A percentile compares a stretch with the other conserved stretches of the same genome.
Evolutionary conservation across 2,113 vertebrate species (phyloP).

Genomic region (Numida meleagris): DNA sequence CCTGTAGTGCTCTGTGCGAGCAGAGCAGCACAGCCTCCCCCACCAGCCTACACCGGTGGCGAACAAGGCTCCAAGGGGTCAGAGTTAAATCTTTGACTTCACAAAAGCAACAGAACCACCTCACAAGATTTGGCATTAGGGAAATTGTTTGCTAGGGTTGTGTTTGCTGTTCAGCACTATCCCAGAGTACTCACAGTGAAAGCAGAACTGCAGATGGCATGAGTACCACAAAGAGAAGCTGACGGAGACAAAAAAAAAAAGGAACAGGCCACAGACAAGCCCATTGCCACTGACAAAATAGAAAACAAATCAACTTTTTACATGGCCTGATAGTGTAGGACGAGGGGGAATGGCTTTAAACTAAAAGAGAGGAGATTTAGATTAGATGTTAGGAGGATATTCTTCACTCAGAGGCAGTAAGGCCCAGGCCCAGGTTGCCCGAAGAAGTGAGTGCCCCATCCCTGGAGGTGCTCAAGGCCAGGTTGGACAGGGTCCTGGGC

Average conservation of each 20-base stretch:
- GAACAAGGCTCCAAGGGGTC: neutral
- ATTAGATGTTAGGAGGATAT: too few relatives aligned
- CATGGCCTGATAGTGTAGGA: too few relatives aligned
- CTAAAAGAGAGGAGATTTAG: too few relatives aligned
- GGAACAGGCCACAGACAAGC: neutral
- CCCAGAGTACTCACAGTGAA: neutral
- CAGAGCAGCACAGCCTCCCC: neutral
- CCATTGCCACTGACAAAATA: neutral
- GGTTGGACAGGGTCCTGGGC: too few relatives aligned
- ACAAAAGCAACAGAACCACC: neutral
- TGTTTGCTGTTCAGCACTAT: neutral
- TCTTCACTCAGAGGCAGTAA: too few relatives aligned
- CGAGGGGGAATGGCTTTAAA: too few relatives aligned
- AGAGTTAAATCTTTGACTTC: neutral
- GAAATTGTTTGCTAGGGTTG: neutral
- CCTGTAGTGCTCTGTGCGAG: neutral
- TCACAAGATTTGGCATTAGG: neutral
- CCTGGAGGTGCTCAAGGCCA: too few relatives aligned
- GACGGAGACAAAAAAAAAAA: neutral
- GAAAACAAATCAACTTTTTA: neutral
- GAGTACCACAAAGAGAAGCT: neutral
- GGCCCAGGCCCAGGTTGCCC: too few relatives aligned
- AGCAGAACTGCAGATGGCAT: neutral
- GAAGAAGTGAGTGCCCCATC: too few relatives aligned
- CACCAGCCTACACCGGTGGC: neutral